Evolutionary conservation across 2,797 vertebrate species (phyloP), one percentile per base, ranked within the genome.

Genomic region (Takifugu rubripes): DNA sequence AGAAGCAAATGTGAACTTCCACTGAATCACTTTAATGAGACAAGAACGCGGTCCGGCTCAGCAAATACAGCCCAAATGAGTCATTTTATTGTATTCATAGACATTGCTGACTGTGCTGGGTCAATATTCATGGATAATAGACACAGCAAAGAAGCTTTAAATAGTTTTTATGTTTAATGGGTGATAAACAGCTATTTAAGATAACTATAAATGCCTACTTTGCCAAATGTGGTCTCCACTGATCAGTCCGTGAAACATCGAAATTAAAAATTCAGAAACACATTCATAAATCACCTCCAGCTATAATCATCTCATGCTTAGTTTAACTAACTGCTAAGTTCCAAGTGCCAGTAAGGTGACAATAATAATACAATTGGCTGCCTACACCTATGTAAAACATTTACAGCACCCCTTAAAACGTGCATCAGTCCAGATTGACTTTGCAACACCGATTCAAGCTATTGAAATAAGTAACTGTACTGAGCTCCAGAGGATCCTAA

Each of bases 401-500:
- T 73, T 42, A 61, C 50, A 64, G 60, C 44, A 49, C 24, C 56
- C 45, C 44, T 71, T 56, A 55, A 65, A 73, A 16, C 59, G 54
- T n/a, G 52, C n/a, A 17, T 63, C 65, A 27, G 45, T 58, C 56
- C 0, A 6, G 45, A 6, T 49, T 49, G 47, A 25, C 61, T 49
- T 61, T 26, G 40, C 1, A 44, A 70, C 52, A 61, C 55, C 56
- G 31, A 82, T 67, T 75, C 66, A 73, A 45, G 52, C 54, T 54
- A 58, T 33, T 60, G 62, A 51, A 49, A 58, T 74, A 70, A 83
- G 61, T 70, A 70, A 78, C 65, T 62, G 45, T 50, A 70, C 57
- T 66, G 55, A 71, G 66, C 70, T 72, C 51, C 24, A 48, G 55
- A 68, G 49, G 70, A 80, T 61, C 59, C 64, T 84, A 74, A 84